Evolutionary conservation across 2,888 invertebrate species (phyloP), one percentile per base, ranked within the genome.

Genomic region (Platynereis dumerilii): DNA sequence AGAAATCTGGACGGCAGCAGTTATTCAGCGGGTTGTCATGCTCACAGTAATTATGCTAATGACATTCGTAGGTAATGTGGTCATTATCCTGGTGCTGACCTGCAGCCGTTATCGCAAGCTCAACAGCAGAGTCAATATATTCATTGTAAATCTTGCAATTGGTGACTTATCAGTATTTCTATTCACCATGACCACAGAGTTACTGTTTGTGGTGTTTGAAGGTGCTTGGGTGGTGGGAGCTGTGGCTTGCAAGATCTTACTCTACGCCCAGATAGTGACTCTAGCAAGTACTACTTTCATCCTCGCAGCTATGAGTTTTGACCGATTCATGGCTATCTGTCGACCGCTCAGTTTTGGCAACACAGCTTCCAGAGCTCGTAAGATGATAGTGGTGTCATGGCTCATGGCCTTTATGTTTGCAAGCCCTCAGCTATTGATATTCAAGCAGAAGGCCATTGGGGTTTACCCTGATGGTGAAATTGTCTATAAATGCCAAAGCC

Each of bases 111-210:
- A 79, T 63, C 72, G 82, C 56, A 80, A 80, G 55, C 73, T 82
- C 27, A 77, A 81, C 60, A 80, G 80, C 66, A 74, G 85, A 22
- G 85, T 85, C n/a, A 85, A 85, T 69, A 81, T 85, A 54, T 85
- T 84, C 74, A 85, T 85, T 64, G 77, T 85, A 28, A 83, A 85
- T 70, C 74, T 85, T 58, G 85, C 85, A 2, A 73, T 84, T 10
- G 85, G 85, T 0, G 85, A 85, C 70, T 73, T 85, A 27, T 79
- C 83, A 2, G 85, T 85, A 15, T 84, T 83, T 69, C 74, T 76
- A 55, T 79, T 83, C 57, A 84, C 84, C 7, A 85, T 85, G 84
- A 81, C 84, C n/a, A 83, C 84, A 1, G 85, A 85, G 67, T 79
- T 85, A 15, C 65, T 85, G 7, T 83, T 85, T 69, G 84, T 83